Base-by-base conservation (phyloP, 2,797 vertebrate species). In the Schizopygopsis malacanthus region DNA sequence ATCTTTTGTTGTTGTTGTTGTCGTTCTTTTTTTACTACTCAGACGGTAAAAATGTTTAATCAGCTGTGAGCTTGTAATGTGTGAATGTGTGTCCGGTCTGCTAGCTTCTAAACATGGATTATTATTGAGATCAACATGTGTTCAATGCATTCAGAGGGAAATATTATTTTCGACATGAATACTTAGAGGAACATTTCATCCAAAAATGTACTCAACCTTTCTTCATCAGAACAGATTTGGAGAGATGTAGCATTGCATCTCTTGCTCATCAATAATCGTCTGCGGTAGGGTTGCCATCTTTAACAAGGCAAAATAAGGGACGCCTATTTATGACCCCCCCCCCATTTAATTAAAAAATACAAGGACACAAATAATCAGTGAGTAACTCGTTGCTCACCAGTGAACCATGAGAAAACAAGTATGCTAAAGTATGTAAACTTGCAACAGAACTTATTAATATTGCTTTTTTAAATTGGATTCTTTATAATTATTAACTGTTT, bases 11-110 rank as follows among this genome's bases (percentile, higher is more conserved):
- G 54, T 39, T 52, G n/a, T 39, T 52, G n/a, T 59, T 41, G 15
- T 33, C 2, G 20, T 39, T 50, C 18, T 54, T 52, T 20, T 70
- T 28, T 61, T 70, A 79, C n/a, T 54, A 25, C 52, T 52, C 33
- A 22, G 47, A 86, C 22, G 37, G 54, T 3, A 52, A 83, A 70
- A 61, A 37, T 33, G 41, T 72, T 43, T 63, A 79, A 70, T 82
- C 71, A 76, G 79, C 71, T 67, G 71, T 77, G n/a, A 56, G 6
- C 8, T 13, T 43, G 16, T 45, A 22, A 61, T 63, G 77, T 43
- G 50, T 25, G 37, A 54, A 50, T 39, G 25, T 22, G 41, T 45
- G 41, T 50, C 52, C 13, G 18, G 25, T 61, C 81, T 75, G 43
- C 22, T 43, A 61, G 20, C 12, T 79, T 22, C 22, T 79, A 45